Evolutionary conservation across 2,113 vertebrate genomes (phyloP).

Genomic region (Mus pahari): DNA sequence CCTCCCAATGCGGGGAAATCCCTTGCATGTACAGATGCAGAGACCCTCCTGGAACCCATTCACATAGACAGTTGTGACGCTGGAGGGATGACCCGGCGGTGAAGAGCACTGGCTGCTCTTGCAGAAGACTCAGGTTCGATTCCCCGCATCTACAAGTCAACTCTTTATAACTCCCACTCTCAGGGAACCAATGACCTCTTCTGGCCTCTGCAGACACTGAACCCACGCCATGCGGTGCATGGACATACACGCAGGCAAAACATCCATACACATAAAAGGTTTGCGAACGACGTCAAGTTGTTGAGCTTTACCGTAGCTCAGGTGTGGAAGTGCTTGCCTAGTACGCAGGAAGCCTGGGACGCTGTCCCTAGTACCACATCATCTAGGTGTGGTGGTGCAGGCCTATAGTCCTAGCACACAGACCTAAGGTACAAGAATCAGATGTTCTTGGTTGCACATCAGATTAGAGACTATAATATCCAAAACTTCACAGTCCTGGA

Average conservation of each 20-base stretch:
- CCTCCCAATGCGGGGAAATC: neutral
- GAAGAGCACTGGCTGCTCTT: neutral
- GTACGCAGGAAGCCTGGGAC: neutral
- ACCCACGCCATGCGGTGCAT: neutral
- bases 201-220: neutral
- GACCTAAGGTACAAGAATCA: neutral
- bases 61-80: accelerated
- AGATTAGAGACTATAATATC: too few species aligned
- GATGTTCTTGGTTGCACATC: neutral
- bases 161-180: neutral
- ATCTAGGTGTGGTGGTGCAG: neutral
- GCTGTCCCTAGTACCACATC: neutral
- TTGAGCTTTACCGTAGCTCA: neutral
- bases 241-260: neutral
- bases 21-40: neutral
- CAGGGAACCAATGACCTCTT: neutral
- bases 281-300: neutral
- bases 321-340: neutral
- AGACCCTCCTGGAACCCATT: neutral
- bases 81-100: neutral
- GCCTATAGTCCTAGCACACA: neutral
- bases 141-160: neutral
- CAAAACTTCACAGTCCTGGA: neutral
- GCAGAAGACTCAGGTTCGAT: neutral
- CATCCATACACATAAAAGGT: neutral